These are phyloP conservation scores for Mactra quadrangularis DNA, from an alignment of 1,140 invertebrate genomes.

Conservation along the genomic window DNA sequence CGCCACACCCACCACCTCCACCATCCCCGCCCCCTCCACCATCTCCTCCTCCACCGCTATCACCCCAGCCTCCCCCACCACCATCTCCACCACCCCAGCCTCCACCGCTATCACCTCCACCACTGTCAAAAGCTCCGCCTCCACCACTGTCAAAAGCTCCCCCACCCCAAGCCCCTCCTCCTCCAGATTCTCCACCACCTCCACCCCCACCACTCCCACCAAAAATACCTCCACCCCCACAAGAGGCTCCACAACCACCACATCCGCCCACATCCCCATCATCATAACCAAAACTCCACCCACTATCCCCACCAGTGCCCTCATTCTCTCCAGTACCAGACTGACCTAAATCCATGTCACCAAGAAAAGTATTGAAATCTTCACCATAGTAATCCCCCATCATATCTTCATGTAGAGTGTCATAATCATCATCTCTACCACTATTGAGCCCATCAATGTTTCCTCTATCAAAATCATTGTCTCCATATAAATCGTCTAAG, in stretches of 20 bases:
- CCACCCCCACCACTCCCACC: conserved; percentile 15
- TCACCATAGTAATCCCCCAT: conserved; percentile 13
- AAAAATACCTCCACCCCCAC: conserved; percentile 27
- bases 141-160: conserved; percentile 23
- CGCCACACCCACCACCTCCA: conserved; percentile 31
- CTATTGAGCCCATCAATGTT: background rate
- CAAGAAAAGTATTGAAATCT: conserved; percentile 47
- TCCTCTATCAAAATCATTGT: background rate
- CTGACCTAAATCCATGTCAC: conserved; percentile 45
- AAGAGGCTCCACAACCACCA: conserved; percentile 31
- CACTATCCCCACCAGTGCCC: conserved; percentile 15
- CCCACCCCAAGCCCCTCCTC: conserved; percentile 9
- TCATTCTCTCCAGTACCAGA: conserved; percentile 60
- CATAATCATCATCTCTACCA: conserved; percentile 10
- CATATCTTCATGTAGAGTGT: background rate
- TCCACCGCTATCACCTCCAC: conserved; percentile 20
- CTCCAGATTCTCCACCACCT: background rate
- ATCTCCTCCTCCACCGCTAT: conserved; percentile 7
- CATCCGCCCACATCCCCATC: conserved; percentile 21
- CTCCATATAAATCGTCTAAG: conserved; percentile 31
- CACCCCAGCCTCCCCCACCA: conserved; percentile 38
- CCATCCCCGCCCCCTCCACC: conserved; percentile 21
- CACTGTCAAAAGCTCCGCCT: conserved; percentile 34
- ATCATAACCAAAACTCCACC: conserved; percentile 14
- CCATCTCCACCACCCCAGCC: conserved; percentile 21